phyloP scores from a whole-genome alignment of 2,888 invertebrate species.

The Parasteatoda lunata region DNA sequence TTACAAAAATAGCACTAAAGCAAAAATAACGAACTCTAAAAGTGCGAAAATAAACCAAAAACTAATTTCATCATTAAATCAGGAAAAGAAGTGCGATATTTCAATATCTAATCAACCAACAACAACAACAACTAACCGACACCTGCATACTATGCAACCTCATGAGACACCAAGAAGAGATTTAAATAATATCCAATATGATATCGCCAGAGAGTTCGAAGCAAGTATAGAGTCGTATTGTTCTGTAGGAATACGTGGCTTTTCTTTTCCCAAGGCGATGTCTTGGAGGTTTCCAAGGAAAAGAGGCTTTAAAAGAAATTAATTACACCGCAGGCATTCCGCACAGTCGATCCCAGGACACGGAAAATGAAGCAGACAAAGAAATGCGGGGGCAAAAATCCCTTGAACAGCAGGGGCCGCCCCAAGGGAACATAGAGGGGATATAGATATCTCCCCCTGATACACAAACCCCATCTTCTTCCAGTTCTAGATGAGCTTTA shows the following conservation, averaged over 20 bases:
- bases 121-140: no score
- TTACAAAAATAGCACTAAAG: no score
- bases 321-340: constrained; percentile 47
- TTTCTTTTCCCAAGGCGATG: neutral
- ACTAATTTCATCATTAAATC: no score
- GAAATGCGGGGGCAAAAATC: constrained; percentile 37
- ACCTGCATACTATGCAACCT: no score
- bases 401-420: constrained; percentile 14
- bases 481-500: constrained; percentile 11
- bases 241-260: neutral
- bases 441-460: constrained; percentile 18
- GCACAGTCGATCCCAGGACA: constrained; percentile 1
- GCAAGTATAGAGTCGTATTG: neutral
- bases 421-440: constrained; percentile 24
- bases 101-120: no score
- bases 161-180: neutral
- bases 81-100: no score
- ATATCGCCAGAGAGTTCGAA: neutral
- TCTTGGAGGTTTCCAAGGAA: neutral
- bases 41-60: no score
- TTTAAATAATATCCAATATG: constrained; percentile 5
- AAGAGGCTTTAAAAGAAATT: constrained; percentile 60
- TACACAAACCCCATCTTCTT: constrained; percentile 1
- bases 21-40: no score
- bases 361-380: constrained; percentile 24